Evolutionary conservation across 2,888 invertebrate species (phyloP).

Genomic region (Diabrotica balteata): DNA sequence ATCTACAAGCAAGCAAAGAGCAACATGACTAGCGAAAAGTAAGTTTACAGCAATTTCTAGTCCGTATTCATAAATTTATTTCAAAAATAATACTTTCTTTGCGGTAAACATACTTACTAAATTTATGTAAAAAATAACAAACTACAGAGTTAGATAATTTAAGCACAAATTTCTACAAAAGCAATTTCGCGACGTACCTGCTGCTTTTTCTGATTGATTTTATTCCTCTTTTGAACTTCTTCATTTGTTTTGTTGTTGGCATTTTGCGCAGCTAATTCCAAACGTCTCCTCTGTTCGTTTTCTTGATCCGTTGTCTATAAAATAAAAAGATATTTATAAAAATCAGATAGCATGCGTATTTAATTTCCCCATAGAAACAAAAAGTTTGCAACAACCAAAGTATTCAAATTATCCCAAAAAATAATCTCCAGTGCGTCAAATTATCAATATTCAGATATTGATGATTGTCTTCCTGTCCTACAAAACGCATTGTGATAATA

Average conservation of each 20-base stretch:
- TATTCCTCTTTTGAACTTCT: slow-evolving; percentile 76
- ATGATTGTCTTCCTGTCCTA: too few species aligned
- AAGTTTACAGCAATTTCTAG: background rate
- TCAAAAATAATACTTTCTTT: too few species aligned
- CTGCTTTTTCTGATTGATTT: slow-evolving; percentile 87
- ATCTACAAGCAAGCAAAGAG: slow-evolving; percentile 11
- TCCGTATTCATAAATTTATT: too few species aligned
- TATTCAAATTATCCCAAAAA: too few species aligned
- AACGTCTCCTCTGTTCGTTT: slow-evolving; percentile 88
- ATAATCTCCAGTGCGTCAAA: too few species aligned
- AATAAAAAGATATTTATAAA: slow-evolving; percentile 10
- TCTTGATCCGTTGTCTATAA: slow-evolving; percentile 87
- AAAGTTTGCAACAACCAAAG: too few species aligned
- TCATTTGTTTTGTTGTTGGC: slow-evolving; percentile 72
- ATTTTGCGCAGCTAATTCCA: slow-evolving; percentile 81
- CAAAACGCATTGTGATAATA: too few species aligned
- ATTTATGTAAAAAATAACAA: too few species aligned
- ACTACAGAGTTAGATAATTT: background rate
- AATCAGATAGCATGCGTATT: too few species aligned
- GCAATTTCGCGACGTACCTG: slow-evolving; percentile 69
- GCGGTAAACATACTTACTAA: too few species aligned
- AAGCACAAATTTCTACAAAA: background rate
- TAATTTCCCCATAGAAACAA: too few species aligned
- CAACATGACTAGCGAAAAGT: background rate
- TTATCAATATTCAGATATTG: too few species aligned